Evolutionary conservation across 2,113 vertebrate genomes (phyloP), one percentile per base, ranked within the genome.

Genomic region (Camelus dromedarius): DNA sequence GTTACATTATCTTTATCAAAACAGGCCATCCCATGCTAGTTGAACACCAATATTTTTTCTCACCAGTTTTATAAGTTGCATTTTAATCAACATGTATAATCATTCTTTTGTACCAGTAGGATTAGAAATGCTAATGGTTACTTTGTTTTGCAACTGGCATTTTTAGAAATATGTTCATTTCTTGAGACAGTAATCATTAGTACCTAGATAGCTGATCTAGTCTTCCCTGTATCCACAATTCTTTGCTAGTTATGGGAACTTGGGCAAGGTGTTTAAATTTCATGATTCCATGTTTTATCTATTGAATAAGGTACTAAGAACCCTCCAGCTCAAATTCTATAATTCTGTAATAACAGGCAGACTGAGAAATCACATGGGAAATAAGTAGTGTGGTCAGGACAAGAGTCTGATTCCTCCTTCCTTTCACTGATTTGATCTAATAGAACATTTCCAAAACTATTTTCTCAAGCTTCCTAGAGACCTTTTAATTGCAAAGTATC

Each of bases 371-470:
- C 88, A 60, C 64, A 35, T 75, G 80, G 22, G 54, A 86, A 89
- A 4, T 77, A 79, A 92, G 35, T 72, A 18, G 4, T 54, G 11
- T 83, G 58, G 19, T 77, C 54, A 75, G 38, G n/a, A 81, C 58
- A 72, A 81, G 64, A 94, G 62, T 84, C 62, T 42, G 66, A 46
- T 66, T 67, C 54, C 16, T 64, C 19, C 52, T 81, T 95, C 42
- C 46, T 77, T 22, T 88, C 76, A 62, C 20, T 87, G 64, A 91
- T 54, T 90, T 85, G 32, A 52, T 81, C 35, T 24, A 62, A 80
- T 70, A 91, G 72, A 88, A 48, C n/a, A 67, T 93, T 93, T 62
- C 64, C 70, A 76, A 52, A 91, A 87, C n/a, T 56, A 89, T 95
- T 83, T 96, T 70, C 48, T 76, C 76, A 82, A 35, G 28, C 64